Evolutionary conservation across 2,797 vertebrate genomes (phyloP).

Genomic region (Sebastes iracundus): DNA sequence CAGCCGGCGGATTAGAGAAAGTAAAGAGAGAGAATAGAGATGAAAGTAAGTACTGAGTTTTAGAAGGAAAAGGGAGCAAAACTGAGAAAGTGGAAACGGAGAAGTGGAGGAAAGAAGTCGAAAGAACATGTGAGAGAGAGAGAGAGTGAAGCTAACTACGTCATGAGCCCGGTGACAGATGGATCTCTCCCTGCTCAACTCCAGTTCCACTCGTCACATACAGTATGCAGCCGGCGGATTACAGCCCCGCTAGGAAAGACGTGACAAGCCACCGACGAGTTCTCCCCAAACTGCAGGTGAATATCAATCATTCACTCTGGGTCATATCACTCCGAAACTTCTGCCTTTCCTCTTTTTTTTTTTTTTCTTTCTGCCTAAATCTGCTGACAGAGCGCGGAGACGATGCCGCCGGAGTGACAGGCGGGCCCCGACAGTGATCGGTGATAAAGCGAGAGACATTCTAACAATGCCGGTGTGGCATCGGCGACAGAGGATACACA

Average conservation of each 20-base stretch:
- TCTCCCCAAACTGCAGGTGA: conserved; percentile 28
- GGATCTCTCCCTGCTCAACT: conserved; percentile 11
- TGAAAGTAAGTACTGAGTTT: conserved; percentile 21
- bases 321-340: conserved; percentile 30
- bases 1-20: conserved; percentile 27
- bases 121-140: neutral
- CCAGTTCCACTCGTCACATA: neutral
- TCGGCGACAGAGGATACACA: conserved; percentile 14
- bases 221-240: conserved; percentile 37
- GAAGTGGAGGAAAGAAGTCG: neutral
- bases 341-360: neutral
- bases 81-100: neutral
- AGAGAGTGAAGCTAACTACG: neutral
- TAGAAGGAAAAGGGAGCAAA: neutral
- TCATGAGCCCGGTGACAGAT: conserved; percentile 19
- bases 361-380: neutral
- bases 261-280: conserved; percentile 26
- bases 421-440: conserved; percentile 27
- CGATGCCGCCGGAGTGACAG: conserved; percentile 12
- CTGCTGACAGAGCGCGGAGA: conserved; percentile 36
- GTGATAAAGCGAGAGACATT: conserved; percentile 9
- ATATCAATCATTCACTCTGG: conserved; percentile 41
- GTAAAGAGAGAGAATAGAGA: conserved; percentile 5
- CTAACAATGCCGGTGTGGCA: conserved; percentile 27
- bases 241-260: conserved; percentile 6